phyloP scores from a whole-genome alignment of 2,113 vertebrate genomes.

The Podilymbus podiceps region DNA sequence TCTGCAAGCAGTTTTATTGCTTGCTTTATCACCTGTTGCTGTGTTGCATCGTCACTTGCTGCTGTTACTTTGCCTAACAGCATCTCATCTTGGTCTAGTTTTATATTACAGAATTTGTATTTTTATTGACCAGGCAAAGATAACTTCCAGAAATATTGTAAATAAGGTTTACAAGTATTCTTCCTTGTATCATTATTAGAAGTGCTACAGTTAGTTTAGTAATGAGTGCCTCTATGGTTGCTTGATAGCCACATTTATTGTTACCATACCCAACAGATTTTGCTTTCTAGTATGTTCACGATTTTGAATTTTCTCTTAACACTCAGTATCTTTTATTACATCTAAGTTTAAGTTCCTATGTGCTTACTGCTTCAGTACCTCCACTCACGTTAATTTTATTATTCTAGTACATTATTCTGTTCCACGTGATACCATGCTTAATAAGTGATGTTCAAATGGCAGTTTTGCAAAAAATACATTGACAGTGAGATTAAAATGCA shows the following conservation, averaged over 20 bases:
- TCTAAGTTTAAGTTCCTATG: background rate
- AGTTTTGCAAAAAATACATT: background rate
- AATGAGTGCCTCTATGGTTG: constrained; percentile 24
- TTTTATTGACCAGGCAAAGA: background rate
- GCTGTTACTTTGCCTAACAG: background rate
- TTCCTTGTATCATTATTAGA: background rate
- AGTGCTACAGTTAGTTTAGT: constrained; percentile 16
- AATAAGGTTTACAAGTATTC: constrained; percentile 21
- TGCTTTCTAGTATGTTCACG: background rate
- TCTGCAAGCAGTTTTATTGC: background rate
- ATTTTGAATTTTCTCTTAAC: background rate
- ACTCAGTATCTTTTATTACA: background rate
- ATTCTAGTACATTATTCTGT: background rate
- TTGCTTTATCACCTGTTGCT: background rate
- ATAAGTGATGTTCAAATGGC: background rate
- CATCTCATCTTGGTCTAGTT: background rate
- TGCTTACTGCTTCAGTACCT: background rate
- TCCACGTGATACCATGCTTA: background rate
- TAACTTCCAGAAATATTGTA: constrained; percentile 20
- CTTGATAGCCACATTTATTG: constrained; percentile 36
- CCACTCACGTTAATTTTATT: background rate
- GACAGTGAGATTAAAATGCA: background rate
- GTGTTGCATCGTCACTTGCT: background rate
- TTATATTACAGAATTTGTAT: background rate
- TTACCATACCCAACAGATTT: constrained; percentile 29